Evolutionary conservation across 2,113 vertebrate species (phyloP).

Genomic region (Dicerorhinus sumatrensis): DNA sequence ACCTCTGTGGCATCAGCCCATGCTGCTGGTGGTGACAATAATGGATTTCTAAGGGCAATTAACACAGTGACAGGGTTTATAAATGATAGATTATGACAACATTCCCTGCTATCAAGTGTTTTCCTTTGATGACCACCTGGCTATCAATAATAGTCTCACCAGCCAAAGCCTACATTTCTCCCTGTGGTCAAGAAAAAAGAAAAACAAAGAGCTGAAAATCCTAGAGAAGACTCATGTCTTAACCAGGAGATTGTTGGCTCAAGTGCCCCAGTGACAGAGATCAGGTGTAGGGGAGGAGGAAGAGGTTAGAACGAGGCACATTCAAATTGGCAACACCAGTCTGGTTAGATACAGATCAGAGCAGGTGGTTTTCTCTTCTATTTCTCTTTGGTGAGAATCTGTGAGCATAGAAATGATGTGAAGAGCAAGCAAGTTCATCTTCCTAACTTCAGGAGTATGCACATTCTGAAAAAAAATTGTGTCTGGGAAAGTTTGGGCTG

Average conservation of each 20-base stretch:
- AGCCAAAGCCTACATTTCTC: slow-evolving; percentile 42
- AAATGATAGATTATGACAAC: slow-evolving; percentile 66
- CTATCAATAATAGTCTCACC: not conserved
- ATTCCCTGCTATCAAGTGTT: slow-evolving; percentile 1
- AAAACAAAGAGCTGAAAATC: not conserved
- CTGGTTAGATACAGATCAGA: not conserved
- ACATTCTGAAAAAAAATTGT: not conserved
- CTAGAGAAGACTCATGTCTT: not conserved
- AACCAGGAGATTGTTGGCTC: not conserved
- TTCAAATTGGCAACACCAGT: not conserved
- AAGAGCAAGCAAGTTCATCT: not conserved
- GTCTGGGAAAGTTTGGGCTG: not conserved
- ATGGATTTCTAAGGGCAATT: slow-evolving; percentile 65
- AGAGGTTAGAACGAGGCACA: not conserved
- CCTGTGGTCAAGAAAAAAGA: not conserved
- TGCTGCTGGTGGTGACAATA: slow-evolving; percentile 30
- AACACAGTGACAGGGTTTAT: slow-evolving; percentile 62
- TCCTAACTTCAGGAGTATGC: not conserved
- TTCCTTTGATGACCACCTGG: slow-evolving; percentile 51
- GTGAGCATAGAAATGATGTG: not conserved
- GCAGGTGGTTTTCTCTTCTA: not conserved
- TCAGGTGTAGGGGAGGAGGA: not conserved
- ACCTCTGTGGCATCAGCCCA: slow-evolving; percentile 25
- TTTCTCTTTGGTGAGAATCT: not conserved
- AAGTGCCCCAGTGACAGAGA: not conserved